phyloP scores from a whole-genome alignment of 2,888 invertebrate genomes.

The Elegia similella region DNA sequence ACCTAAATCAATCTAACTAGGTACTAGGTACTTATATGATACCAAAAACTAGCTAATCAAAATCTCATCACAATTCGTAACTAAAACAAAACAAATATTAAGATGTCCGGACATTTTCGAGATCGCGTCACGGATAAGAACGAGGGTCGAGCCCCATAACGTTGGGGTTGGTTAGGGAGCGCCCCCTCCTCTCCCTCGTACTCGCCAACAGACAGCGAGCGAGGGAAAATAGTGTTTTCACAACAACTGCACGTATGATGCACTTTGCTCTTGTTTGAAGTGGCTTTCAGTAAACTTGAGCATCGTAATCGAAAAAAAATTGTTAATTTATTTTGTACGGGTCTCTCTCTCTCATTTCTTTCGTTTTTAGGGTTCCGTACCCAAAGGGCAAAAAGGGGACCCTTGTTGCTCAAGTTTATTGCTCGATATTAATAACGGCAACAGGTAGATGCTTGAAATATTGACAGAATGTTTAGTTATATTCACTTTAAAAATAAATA shows the following conservation, averaged over 20 bases:
- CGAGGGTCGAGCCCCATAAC: slow-evolving; percentile 39
- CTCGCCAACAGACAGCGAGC: slow-evolving; percentile 1
- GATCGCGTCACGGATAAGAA: slow-evolving; percentile 21
- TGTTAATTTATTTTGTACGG: too few species aligned
- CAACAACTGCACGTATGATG: slow-evolving; percentile 36
- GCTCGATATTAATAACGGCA: too few species aligned
- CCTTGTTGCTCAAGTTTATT: too few species aligned
- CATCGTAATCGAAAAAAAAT: slow-evolving; percentile 33
- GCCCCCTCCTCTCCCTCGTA: slow-evolving; percentile 12
- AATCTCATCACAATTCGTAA: background rate
- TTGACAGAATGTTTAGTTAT: too few species aligned
- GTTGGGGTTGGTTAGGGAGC: slow-evolving; percentile 54
- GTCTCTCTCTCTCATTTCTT: too few species aligned
- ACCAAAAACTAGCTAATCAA: background rate
- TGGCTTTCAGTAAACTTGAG: slow-evolving; percentile 19
- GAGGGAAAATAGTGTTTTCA: slow-evolving; percentile 42
- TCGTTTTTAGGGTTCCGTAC: background rate
- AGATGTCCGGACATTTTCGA: background rate
- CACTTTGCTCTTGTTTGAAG: slow-evolving; percentile 29
- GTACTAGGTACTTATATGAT: background rate
- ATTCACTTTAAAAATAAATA: too few species aligned
- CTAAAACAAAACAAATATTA: background rate
- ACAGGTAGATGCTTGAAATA: too few species aligned
- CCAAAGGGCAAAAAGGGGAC: background rate
- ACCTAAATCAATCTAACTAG: too few species aligned